These are phyloP conservation scores for Apantesis nais DNA, from an alignment of 2,888 invertebrate species.

Conservation along the genomic window DNA sequence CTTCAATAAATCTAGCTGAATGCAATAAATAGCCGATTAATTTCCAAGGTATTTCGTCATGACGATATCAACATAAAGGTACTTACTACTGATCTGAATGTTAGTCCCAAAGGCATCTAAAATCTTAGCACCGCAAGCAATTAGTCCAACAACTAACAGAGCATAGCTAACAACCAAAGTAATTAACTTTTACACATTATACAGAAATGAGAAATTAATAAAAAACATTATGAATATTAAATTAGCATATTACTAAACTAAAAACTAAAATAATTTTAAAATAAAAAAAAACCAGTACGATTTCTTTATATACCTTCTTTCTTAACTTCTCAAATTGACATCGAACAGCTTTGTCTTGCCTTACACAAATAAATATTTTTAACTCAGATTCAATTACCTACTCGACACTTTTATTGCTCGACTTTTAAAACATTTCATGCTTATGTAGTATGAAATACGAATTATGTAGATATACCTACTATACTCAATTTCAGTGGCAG, in stretches of 20 bases:
- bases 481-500: not conserved
- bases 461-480: no score
- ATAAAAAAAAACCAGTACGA: not conserved
- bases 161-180: no score
- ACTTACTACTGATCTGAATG: not conserved
- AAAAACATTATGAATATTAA: no score
- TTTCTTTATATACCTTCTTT: not conserved
- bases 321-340: not conserved
- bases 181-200: no score
- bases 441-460: not conserved
- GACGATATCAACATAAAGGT: not conserved
- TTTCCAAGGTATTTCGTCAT: not conserved
- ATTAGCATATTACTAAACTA: no score
- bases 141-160: no score
- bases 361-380: not conserved
- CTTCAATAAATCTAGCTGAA: no score
- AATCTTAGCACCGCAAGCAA: no score
- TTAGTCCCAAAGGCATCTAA: not conserved
- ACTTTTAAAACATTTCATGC: not conserved
- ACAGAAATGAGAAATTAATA: no score
- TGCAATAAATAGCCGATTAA: no score
- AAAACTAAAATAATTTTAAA: not conserved
- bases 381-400: not conserved
- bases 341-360: not conserved
- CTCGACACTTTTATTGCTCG: not conserved